Evolutionary conservation across 2,888 invertebrate species (phyloP), one percentile per base, ranked within the genome.

Genomic region (Dascillus cervinus): DNA sequence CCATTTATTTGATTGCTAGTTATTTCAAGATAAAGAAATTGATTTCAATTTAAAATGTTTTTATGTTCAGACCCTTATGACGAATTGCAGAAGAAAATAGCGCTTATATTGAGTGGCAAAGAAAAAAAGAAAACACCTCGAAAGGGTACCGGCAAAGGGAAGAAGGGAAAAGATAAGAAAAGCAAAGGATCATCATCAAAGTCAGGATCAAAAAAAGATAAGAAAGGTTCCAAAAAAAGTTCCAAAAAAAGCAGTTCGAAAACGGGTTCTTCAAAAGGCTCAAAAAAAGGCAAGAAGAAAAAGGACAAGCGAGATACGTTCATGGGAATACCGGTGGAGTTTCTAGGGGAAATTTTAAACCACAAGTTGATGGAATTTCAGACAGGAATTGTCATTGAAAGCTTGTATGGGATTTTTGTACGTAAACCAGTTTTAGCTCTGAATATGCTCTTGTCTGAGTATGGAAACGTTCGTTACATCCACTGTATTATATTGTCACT

Each of bases 321-420:
- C 11, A 28, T 56, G 14, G 47, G 53, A 17, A 44, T 62, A 10
- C 39, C 53, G 0, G 34, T 47, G 27, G 50, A 53, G 1, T 31
- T 49, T 3, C 40, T 57, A 3, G 38, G 35, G 3, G 50, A 55
- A 19, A 33, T 61, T 12, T 24, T 61, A 10, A 41, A 41, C 26
- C 22, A 34, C 6, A 49, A 47, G 36, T 26, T 60, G 14, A n/a
- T 13, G 3, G 13, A 25, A 4, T 47, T 43, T 26, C 27, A 38
- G 15, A 42, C 30, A 11, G 56, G 53, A 11, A 9, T 62, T 13
- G 43, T 64, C 4, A 50, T 64, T 6, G 62, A 63, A 37, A 54
- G 55, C 13, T 42, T 65, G 11, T 19, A 51, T 9, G 62, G 59
- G 31, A 40, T 43, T 4, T 63, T 64, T 34, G 32, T 64, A 6